Conservation (phyloP, 2,888 invertebrate species). For the Volucella zonaria region DNA sequence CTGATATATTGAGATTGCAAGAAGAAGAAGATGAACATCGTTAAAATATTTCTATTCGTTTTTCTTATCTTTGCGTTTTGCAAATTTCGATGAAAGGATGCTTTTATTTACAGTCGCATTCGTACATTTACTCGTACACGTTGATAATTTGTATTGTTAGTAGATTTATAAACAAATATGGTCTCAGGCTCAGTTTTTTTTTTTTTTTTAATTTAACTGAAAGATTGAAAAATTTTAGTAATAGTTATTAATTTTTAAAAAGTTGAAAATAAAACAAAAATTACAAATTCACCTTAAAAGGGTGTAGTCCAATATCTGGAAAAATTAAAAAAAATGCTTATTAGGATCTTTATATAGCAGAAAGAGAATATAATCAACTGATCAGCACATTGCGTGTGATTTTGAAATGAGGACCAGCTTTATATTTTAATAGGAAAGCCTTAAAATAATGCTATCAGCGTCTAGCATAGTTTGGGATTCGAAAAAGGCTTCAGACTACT, state of each 20-base stretch:
- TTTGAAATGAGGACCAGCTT: too few species aligned
- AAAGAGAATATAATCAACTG: too few species aligned
- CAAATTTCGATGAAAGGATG: constrained; percentile 40
- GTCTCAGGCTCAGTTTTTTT: constrained; percentile 23
- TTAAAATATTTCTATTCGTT: constrained; percentile 70
- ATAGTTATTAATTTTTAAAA: background rate
- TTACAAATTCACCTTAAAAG: background rate
- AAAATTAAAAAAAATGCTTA: too few species aligned
- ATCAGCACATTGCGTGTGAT: too few species aligned
- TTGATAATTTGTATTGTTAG: constrained; percentile 16
- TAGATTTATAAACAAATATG: constrained; percentile 31
- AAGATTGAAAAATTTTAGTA: background rate
- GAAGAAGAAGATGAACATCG: constrained; percentile 89
- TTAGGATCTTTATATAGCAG: too few species aligned
- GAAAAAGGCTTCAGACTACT: too few species aligned
- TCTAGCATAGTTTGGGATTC: too few species aligned
- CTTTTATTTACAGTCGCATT: constrained; percentile 5
- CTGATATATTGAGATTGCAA: constrained; percentile 91
- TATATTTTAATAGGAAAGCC: too few species aligned
- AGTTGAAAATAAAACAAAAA: constrained; percentile 9
- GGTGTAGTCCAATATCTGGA: too few species aligned
- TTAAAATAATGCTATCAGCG: too few species aligned
- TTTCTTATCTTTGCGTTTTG: background rate
- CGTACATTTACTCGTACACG: constrained; percentile 3
- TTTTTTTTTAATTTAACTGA: background rate